Percentiles rank a stretch among this genome's conserved stretches.
These are phyloP conservation scores for Lasioglossum zephyrum DNA, from an alignment of 2,888 invertebrate genomes.

Conservation along the genomic window DNA sequence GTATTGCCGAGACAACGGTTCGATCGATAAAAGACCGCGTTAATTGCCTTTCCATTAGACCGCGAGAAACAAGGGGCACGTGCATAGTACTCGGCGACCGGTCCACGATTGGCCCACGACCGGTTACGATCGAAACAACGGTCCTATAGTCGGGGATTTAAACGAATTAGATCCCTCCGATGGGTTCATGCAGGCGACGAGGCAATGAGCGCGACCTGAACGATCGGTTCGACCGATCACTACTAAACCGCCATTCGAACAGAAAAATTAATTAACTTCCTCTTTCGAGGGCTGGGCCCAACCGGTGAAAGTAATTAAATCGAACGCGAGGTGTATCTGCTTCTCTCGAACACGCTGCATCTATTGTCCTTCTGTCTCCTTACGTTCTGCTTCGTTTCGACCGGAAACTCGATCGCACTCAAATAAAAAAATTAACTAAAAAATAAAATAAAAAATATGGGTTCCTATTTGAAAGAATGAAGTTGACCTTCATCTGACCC, in stretches of 20 bases:
- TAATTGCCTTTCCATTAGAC: slow-evolving; percentile 67
- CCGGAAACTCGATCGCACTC: neutral
- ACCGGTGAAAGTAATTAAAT: slow-evolving; percentile 72
- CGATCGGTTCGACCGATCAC: slow-evolving; percentile 51
- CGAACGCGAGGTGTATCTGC: slow-evolving; percentile 45
- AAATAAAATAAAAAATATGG: no score
- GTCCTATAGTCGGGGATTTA: slow-evolving; percentile 36
- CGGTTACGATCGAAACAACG: slow-evolving; percentile 53
- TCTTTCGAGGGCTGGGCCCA: slow-evolving; percentile 23
- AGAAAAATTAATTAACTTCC: slow-evolving; percentile 65
- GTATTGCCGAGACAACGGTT: neutral
- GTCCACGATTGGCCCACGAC: slow-evolving; percentile 60
- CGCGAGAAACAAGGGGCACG: slow-evolving; percentile 62
- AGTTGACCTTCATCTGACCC: no score
- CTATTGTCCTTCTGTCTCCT: neutral
- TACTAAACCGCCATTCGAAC: neutral
- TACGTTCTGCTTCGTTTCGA: neutral
- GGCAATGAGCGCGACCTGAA: slow-evolving; percentile 32
- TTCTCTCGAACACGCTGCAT: slow-evolving; percentile 28
- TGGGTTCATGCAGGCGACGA: slow-evolving; percentile 44
- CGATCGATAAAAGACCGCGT: slow-evolving; percentile 61
- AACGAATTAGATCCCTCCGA: slow-evolving; percentile 54
- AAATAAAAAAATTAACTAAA: no score
- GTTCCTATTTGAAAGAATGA: no score
- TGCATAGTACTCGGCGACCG: slow-evolving; percentile 46